Conservation (phyloP, 2,797 vertebrate genomes). For the Anas acuta region DNA sequence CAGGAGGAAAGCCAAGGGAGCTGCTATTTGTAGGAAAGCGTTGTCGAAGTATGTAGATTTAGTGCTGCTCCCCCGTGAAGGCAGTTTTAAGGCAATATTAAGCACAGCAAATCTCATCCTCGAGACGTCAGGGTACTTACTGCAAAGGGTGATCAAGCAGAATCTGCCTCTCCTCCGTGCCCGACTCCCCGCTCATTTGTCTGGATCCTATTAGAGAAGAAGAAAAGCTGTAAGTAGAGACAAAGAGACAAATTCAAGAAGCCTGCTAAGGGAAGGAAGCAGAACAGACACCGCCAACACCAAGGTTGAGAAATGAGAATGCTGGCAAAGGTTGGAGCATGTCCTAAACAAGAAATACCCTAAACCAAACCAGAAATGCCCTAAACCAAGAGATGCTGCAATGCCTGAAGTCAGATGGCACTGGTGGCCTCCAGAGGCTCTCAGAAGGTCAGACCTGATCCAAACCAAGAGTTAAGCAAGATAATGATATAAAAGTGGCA, state of each 20-base stretch:
- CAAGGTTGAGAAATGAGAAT: not conserved
- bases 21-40: not conserved
- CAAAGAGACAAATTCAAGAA: not conserved
- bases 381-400: not conserved
- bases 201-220: not conserved
- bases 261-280: not conserved
- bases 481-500: not conserved
- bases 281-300: not conserved
- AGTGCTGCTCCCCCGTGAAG: not conserved
- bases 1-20: not conserved
- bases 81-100: not conserved
- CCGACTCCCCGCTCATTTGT: conserved; percentile 8
- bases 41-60: not conserved
- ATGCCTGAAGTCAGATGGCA: not conserved
- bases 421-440: not conserved
- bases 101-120: not conserved
- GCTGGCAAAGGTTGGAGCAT: not conserved
- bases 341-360: not conserved
- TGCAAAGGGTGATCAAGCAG: not conserved
- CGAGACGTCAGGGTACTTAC: conserved; percentile 34
- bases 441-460: not conserved
- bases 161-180: not conserved
- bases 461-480: not conserved
- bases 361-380: too few relatives aligned
- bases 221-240: not conserved